A percentile compares a stretch with the other conserved stretches of the same genome.
These are phyloP conservation scores for Scelioninae gen. 1 DNA, from an alignment of 2,888 invertebrate genomes.

Conservation along the genomic window DNA sequence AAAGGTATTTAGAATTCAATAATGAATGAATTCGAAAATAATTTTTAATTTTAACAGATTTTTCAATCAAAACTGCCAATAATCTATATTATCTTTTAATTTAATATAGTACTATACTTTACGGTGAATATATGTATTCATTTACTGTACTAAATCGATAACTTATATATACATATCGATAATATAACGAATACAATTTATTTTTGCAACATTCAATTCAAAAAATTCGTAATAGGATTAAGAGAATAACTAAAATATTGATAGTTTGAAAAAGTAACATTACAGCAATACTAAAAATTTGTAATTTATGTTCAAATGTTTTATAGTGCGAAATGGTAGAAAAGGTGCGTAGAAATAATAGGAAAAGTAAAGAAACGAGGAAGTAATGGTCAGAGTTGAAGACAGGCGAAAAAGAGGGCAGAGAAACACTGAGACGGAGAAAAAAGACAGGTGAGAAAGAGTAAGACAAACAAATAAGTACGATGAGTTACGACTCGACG, in stretches of 20 bases:
- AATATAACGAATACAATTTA: too few species aligned
- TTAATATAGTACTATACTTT: too few species aligned
- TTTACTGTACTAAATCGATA: too few species aligned
- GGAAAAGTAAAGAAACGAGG: slow-evolving; percentile 64
- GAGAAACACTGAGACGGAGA: slow-evolving; percentile 67
- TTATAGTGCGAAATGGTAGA: slow-evolving; percentile 16
- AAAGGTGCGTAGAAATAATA: slow-evolving; percentile 50
- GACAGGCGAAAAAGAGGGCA: slow-evolving; percentile 70
- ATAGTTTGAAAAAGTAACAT: neutral
- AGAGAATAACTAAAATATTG: neutral
- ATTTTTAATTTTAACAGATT: too few species aligned
- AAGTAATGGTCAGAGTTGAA: slow-evolving; percentile 71
- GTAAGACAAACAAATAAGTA: slow-evolving; percentile 83
- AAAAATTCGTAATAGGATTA: neutral
- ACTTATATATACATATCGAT: too few species aligned
- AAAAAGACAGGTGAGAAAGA: slow-evolving; percentile 71
- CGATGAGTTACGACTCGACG: slow-evolving; percentile 84
- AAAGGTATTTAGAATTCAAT: too few species aligned
- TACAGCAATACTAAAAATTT: slow-evolving; percentile 4
- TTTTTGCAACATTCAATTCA: too few species aligned
- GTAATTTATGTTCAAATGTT: slow-evolving; percentile 13
- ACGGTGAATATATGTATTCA: too few species aligned
- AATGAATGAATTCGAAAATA: too few species aligned
- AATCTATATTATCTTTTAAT: too few species aligned
- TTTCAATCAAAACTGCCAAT: too few species aligned